A percentile compares a stretch with the other conserved stretches of the same genome.
These are phyloP conservation scores for Bolinopsis microptera DNA, from an alignment of 37 sponge, comb jelly and placozoan species.

Conservation along the genomic window DNA sequence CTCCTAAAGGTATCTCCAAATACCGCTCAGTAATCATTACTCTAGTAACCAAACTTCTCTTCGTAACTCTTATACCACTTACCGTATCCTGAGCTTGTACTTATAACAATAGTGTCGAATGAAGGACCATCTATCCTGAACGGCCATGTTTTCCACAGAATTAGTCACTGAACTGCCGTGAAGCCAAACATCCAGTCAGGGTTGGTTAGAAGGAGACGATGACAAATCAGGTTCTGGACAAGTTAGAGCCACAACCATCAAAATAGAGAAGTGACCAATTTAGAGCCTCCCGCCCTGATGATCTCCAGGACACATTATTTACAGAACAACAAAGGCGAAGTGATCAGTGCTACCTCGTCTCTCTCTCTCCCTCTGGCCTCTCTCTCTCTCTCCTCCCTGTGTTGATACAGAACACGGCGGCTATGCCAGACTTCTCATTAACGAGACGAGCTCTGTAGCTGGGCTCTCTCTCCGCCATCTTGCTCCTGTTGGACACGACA, in stretches of 20 bases:
- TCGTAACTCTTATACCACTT: neutral
- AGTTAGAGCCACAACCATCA: neutral
- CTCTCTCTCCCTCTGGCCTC: no score
- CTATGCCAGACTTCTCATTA: neutral
- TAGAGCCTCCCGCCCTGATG: neutral
- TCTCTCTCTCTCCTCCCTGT: no score
- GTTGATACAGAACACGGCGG: no score
- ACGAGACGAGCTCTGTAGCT: neutral
- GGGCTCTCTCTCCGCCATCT: neutral
- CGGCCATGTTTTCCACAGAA: neutral
- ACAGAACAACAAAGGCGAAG: neutral
- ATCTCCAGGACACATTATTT: neutral
- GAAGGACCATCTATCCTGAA: neutral
- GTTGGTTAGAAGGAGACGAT: no score
- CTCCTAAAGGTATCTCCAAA: no score
- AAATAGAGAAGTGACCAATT: neutral
- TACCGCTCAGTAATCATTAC: no score
- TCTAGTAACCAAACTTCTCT: no score
- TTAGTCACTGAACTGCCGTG: neutral
- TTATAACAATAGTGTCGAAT: neutral
- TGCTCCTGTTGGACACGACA: neutral
- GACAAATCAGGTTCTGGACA: neutral
- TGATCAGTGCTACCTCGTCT: no score
- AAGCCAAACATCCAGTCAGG: neutral
- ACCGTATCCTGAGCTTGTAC: conserved; percentile 36